These are phyloP conservation scores for Crematogaster levior DNA, from an alignment of 2,888 invertebrate genomes.

Conservation along the genomic window DNA sequence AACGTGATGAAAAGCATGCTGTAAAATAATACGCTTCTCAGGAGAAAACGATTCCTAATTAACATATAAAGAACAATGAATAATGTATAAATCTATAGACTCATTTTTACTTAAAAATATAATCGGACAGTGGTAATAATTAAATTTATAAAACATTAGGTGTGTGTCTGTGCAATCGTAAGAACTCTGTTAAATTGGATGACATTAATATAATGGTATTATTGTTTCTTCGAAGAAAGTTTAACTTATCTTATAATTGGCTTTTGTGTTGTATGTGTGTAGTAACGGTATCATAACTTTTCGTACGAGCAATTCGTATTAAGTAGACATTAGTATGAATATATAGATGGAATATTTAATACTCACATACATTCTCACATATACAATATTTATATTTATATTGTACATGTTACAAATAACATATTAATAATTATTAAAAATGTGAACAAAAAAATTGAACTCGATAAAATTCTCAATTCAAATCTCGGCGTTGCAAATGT, in stretches of 20 bases:
- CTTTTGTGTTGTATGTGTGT: background rate
- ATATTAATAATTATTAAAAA: background rate
- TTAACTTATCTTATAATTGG: background rate
- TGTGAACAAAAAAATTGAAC: background rate
- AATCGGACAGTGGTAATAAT: background rate
- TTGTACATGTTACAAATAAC: background rate
- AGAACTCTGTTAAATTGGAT: background rate
- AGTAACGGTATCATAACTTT: slow-evolving; percentile 11
- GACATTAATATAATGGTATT: background rate
- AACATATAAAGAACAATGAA: background rate
- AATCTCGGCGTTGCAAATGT: background rate
- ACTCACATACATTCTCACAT: background rate
- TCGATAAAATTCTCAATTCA: background rate
- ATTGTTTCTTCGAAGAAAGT: background rate
- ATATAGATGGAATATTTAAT: slow-evolving; percentile 17
- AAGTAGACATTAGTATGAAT: background rate
- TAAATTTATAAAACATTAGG: background rate
- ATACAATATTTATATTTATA: no score
- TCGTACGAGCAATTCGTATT: background rate
- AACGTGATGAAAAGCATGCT: background rate
- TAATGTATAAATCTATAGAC: background rate
- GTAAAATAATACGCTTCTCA: background rate
- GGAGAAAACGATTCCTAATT: background rate
- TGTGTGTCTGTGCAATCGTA: background rate
- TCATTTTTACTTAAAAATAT: background rate